These are phyloP conservation scores for Fukomys damarensis DNA, from an alignment of 2,113 vertebrate genomes.

Conservation along the genomic window DNA sequence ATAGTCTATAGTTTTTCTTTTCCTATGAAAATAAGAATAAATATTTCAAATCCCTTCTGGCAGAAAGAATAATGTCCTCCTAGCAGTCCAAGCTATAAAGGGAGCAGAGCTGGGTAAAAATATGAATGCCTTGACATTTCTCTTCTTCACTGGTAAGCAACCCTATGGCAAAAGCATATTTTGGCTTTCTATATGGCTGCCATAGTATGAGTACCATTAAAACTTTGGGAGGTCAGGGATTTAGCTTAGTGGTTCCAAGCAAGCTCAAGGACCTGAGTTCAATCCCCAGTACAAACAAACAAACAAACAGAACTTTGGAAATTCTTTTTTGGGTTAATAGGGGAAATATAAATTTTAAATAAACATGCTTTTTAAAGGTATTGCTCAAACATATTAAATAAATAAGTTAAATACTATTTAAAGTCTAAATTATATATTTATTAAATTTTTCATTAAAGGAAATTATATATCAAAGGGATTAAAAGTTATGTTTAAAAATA, in stretches of 20 bases:
- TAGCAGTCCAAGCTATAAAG: not conserved
- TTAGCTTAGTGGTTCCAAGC: too few relatives aligned
- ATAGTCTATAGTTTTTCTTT: not conserved
- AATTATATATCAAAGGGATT: not conserved
- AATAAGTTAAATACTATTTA: constrained; percentile 10
- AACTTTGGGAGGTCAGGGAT: too few relatives aligned
- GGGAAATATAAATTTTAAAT: not conserved
- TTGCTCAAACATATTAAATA: not conserved
- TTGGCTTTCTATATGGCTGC: not conserved
- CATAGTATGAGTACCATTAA: not conserved
- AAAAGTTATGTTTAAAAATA: not conserved
- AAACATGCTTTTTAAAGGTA: not conserved
- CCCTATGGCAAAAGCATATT: not conserved
- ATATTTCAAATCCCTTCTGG: constrained; percentile 21
- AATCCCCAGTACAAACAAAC: too few relatives aligned
- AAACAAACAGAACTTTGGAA: too few relatives aligned
- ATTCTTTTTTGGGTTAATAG: not conserved
- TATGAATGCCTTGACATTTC: constrained; percentile 23
- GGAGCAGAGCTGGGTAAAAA: constrained; percentile 9
- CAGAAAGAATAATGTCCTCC: constrained; percentile 26
- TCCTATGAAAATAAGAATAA: constrained; percentile 43
- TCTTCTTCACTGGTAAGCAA: not conserved
- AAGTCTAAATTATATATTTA: constrained; percentile 4
- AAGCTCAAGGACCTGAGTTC: too few relatives aligned
- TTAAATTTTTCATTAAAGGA: constrained; percentile 37